A percentile compares a stretch with the other conserved stretches of the same genome.
Conservation (phyloP, 2,113 vertebrate species). For the Delphinus delphis region DNA sequence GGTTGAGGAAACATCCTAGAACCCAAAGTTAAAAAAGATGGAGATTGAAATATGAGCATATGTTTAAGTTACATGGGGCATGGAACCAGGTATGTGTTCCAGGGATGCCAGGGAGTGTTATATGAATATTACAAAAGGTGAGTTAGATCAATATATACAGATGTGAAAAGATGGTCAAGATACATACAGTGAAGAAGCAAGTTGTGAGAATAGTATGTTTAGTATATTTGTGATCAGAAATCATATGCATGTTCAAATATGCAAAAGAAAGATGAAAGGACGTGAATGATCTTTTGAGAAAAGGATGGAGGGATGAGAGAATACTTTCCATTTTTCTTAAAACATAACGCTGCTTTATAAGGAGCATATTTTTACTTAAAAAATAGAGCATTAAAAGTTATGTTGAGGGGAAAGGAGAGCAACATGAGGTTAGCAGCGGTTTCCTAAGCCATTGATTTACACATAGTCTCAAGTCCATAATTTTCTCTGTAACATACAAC, state of each 20-base stretch:
- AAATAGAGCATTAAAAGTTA: conserved; percentile 3
- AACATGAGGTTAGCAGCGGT: neutral
- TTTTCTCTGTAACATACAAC: neutral
- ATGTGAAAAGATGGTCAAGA: neutral
- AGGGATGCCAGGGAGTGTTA: neutral
- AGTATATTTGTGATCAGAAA: neutral
- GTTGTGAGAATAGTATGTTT: neutral
- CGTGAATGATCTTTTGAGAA: neutral
- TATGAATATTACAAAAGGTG: neutral
- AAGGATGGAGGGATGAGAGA: neutral
- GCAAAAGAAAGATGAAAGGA: conserved; percentile 9
- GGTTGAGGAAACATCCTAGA: conserved; percentile 6
- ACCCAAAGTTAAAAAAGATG: neutral
- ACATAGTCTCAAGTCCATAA: neutral
- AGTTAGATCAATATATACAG: neutral
- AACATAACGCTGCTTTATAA: neutral
- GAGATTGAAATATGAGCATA: neutral
- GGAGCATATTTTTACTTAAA: conserved; percentile 39
- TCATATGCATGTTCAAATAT: neutral
- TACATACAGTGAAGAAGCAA: conserved; percentile 15
- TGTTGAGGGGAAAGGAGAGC: neutral
- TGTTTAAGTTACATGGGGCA: neutral
- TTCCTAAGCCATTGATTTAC: neutral
- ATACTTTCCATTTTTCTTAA: conserved; percentile 39
- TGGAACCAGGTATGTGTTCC: neutral